Percentiles rank a stretch among this genome's conserved stretches.
Conservation (phyloP, 2,888 invertebrate genomes). For the Nineta flava region DNA sequence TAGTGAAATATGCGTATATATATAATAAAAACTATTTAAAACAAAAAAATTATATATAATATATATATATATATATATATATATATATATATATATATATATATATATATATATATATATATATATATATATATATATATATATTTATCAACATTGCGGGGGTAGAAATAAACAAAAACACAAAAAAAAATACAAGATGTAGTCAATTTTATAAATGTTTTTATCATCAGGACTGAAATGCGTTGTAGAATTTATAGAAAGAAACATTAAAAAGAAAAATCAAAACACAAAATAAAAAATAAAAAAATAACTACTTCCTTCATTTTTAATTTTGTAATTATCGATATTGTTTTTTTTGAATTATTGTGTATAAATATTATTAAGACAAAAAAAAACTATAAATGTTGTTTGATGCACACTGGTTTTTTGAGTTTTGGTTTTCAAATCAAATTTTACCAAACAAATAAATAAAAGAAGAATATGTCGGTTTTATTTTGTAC, state of each 20-base stretch:
- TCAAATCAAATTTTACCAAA: too few relatives aligned
- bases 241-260: background rate
- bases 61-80: too few relatives aligned
- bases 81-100: too few relatives aligned
- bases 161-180: background rate
- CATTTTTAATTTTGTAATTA: background rate
- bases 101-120: too few relatives aligned
- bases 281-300: too few relatives aligned
- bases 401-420: background rate
- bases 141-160: slow-evolving; percentile 3
- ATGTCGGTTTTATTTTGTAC: background rate
- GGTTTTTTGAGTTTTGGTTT: background rate
- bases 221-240: background rate
- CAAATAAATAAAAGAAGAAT: background rate
- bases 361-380: background rate
- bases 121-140: too few relatives aligned
- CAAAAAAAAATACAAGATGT: slow-evolving; percentile 1
- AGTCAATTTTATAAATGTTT: slow-evolving; percentile 7
- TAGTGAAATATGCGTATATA: slow-evolving; percentile 4
- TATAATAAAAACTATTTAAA: too few relatives aligned
- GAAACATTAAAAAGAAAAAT: background rate
- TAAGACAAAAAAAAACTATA: background rate
- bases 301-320: background rate
- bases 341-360: background rate
- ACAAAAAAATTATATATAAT: background rate